Conservation (phyloP, 2,797 vertebrate species). For the Oceanodroma leucorhoa region DNA sequence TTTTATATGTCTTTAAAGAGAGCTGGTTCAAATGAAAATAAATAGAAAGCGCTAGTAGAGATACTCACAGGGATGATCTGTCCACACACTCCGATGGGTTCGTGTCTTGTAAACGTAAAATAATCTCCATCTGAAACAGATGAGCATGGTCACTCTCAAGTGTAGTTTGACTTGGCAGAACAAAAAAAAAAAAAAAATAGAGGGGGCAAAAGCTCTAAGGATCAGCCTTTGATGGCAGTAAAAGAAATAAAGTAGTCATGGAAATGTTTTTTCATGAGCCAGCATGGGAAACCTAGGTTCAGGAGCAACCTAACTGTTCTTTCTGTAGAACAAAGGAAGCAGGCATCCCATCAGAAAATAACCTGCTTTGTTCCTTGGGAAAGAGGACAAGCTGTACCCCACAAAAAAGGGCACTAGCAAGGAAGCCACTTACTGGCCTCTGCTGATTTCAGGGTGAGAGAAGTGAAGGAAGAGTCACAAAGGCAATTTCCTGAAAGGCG, state of each 20-base stretch:
- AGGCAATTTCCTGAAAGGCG: not conserved
- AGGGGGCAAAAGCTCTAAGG: not conserved
- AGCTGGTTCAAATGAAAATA: constrained; percentile 76
- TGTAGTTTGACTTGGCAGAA: constrained; percentile 53
- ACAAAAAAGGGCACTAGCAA: not conserved
- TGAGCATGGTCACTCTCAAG: constrained; percentile 62
- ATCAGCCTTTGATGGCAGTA: constrained; percentile 41
- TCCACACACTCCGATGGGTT: constrained; percentile 98
- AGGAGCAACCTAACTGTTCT: constrained; percentile 41
- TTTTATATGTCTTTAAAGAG: constrained; percentile 75
- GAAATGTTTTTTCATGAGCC: constrained; percentile 14
- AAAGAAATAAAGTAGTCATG: constrained; percentile 56
- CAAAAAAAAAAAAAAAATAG: constrained; percentile 3
- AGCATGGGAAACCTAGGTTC: constrained; percentile 32
- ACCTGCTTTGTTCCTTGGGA: constrained; percentile 7
- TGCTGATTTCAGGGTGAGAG: not conserved
- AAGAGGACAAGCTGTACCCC: not conserved
- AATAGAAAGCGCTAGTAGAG: constrained; percentile 71
- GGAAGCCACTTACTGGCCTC: not conserved
- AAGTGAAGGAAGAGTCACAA: not conserved
- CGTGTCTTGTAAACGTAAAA: constrained; percentile 96
- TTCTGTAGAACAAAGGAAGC: constrained; percentile 24
- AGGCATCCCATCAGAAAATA: not conserved
- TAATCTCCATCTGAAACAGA: constrained; percentile 93
- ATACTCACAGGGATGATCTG: constrained; percentile 98